These are phyloP conservation scores for Cyclina sinensis DNA, from an alignment of 1,140 invertebrate species.

Conservation along the genomic window DNA sequence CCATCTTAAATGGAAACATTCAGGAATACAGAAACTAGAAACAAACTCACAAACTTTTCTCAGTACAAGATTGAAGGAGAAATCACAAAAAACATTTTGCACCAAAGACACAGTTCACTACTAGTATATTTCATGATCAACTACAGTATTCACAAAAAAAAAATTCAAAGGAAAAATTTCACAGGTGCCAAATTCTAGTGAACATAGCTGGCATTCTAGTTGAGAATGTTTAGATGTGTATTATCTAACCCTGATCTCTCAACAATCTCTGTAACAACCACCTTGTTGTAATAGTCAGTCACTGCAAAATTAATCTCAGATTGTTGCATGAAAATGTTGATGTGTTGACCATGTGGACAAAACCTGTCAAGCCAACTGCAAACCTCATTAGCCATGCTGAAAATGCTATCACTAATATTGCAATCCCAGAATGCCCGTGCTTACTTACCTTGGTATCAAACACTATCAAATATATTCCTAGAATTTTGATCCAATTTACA, in stretches of 20 bases:
- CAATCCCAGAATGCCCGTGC: conserved; percentile 16
- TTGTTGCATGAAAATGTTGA: conserved; percentile 29
- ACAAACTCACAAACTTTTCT: too few species aligned
- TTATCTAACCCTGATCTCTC: background rate
- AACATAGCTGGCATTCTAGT: conserved; percentile 44
- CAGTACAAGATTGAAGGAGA: too few species aligned
- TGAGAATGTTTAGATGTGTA: background rate
- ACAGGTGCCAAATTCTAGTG: conserved; percentile 40
- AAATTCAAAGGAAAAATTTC: conserved; percentile 31
- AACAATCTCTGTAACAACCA: background rate
- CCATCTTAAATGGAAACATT: too few species aligned
- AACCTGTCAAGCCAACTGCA: background rate
- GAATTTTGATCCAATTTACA: conserved; percentile 28
- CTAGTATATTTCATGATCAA: background rate
- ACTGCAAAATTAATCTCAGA: conserved; percentile 3
- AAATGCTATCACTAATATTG: background rate
- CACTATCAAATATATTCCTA: conserved; percentile 26
- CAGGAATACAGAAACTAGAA: too few species aligned
- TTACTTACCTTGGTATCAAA: background rate
- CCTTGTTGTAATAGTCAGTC: background rate
- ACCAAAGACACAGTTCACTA: background rate
- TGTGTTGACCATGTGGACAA: conserved; percentile 36
- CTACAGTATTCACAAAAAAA: conserved; percentile 9
- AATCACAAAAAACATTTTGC: background rate
- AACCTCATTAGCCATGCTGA: background rate